Percentiles rank a stretch among this genome's conserved stretches.
Conservation (phyloP, 2,113 vertebrate genomes). For the Chiloscyllium plagiosum region DNA sequence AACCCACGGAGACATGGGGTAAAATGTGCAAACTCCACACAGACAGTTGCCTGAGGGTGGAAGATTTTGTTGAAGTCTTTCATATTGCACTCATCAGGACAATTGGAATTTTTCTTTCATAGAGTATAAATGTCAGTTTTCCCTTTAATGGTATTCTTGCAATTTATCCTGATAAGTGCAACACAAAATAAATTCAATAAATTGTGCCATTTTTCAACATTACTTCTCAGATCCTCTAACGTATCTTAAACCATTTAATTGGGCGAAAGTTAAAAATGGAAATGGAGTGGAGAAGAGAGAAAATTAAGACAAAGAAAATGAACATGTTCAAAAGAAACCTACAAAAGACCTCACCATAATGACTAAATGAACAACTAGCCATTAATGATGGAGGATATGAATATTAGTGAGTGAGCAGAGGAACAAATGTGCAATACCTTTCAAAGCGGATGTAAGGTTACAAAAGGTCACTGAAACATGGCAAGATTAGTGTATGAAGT, state of each 20-base stretch:
- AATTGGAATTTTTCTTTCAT: no score
- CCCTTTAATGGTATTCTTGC: no score
- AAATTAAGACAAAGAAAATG: no score
- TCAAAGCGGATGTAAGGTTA: background rate
- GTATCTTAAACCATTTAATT: background rate
- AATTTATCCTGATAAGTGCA: no score
- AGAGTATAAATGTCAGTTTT: no score
- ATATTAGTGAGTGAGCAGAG: background rate
- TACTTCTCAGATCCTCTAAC: background rate
- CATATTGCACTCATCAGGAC: no score
- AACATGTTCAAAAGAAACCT: background rate
- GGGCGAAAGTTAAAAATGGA: background rate
- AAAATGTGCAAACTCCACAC: no score
- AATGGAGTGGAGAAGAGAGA: background rate
- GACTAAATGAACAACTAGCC: background rate
- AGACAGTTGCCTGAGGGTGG: no score
- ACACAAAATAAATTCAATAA: no score
- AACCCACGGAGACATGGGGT: no score
- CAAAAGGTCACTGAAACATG: background rate
- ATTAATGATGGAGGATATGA: background rate
- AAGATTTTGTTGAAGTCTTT: no score
- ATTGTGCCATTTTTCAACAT: no score
- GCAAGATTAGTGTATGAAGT: background rate
- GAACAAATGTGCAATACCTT: background rate
- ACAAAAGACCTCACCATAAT: background rate